Evolutionary conservation across 1,140 invertebrate species (phyloP).

Genomic region (Camponotus floridanus): DNA sequence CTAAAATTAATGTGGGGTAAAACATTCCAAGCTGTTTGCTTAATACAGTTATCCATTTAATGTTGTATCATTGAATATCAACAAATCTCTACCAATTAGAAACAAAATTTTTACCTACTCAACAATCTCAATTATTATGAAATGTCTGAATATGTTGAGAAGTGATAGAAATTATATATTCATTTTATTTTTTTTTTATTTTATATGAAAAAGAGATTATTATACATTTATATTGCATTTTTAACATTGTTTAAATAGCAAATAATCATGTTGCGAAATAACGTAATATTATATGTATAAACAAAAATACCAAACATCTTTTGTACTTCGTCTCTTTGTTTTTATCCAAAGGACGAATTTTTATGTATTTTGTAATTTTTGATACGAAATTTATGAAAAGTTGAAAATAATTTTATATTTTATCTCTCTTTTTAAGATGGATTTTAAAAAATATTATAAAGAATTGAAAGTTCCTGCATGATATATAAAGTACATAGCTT

Average conservation of each 20-base stretch:
- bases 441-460: constrained; percentile 1
- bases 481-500: background rate
- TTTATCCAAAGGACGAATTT: constrained; percentile 47
- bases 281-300: constrained; percentile 4
- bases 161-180: constrained; percentile 36
- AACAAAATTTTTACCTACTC: background rate
- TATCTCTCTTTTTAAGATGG: constrained; percentile 13
- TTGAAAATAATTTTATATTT: constrained; percentile 33
- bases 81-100: constrained; percentile 24
- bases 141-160: constrained; percentile 18
- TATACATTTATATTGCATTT: constrained; percentile 18
- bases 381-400: constrained; percentile 1
- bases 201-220: constrained; percentile 13
- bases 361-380: constrained; percentile 50
- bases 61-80: constrained; percentile 6
- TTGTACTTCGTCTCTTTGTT: constrained; percentile 50
- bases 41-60: constrained; percentile 16
- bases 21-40: constrained; percentile 40
- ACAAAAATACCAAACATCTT: constrained; percentile 33
- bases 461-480: constrained; percentile 27
- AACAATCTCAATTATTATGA: constrained; percentile 18
- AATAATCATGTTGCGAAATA: constrained; percentile 7
- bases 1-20: constrained; percentile 14
- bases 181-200: constrained; percentile 22
- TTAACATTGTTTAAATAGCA: background rate